Percentiles rank a stretch among this genome's conserved stretches.
These are phyloP conservation scores for Pristionchus japonicus DNA, from an alignment of 2,888 invertebrate species.

Conservation along the genomic window DNA sequence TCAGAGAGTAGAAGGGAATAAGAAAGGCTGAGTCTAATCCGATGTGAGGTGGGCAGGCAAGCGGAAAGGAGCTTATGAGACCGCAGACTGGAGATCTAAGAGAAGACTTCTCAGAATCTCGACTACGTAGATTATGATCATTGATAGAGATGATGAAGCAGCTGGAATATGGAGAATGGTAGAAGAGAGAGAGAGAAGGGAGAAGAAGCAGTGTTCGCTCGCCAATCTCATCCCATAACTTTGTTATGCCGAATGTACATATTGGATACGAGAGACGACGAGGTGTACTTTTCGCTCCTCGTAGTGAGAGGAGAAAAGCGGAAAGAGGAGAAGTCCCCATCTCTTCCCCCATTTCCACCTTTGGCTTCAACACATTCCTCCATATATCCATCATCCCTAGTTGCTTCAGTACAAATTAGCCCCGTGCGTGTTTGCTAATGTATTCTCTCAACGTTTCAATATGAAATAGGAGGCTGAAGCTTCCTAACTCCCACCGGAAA, in stretches of 20 bases:
- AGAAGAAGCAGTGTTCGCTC: background rate
- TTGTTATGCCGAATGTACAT: constrained; percentile 26
- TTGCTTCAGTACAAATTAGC: constrained; percentile 13
- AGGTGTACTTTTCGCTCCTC: constrained; percentile 26
- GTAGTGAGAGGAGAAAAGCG: background rate
- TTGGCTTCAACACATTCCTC: constrained; percentile 11
- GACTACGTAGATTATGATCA: background rate
- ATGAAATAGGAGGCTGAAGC: background rate
- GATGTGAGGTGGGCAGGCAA: background rate
- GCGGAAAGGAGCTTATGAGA: background rate
- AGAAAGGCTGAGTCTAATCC: background rate
- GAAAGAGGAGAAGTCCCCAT: background rate
- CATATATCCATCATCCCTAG: background rate
- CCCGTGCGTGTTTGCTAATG: constrained; percentile 10
- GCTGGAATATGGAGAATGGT: background rate
- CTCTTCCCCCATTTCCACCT: constrained; percentile 19
- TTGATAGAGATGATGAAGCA: background rate
- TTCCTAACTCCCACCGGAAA: background rate
- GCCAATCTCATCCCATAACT: constrained; percentile 36
- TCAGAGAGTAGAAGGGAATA: background rate
- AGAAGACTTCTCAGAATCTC: background rate
- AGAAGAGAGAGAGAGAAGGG: background rate
- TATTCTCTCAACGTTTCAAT: background rate
- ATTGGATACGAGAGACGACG: background rate
- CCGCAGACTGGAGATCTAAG: background rate